Base-by-base conservation (phyloP, 2,113 vertebrate genomes). In the Cochlearius cochlearius region DNA sequence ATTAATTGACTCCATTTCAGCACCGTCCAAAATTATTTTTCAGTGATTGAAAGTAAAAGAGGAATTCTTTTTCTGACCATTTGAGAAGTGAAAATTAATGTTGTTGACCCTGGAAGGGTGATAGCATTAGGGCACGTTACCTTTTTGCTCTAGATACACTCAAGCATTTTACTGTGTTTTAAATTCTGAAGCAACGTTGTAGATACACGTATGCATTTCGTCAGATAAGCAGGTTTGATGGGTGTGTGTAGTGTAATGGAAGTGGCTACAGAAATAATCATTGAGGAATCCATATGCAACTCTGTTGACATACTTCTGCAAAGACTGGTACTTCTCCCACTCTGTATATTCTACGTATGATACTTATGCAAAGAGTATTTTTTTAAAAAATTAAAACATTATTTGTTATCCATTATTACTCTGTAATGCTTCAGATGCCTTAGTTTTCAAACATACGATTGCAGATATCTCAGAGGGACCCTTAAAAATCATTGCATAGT, bases 1-100 rank as follows among this genome's bases (percentile, higher is more conserved):
- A 91, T 90, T 86, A 82, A 94, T 84, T 72, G 39, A 59, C 60
- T 93, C 63, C 43, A 29, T 90, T 93, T 95, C 75, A 74, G 11
- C 66, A 38, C 13, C 90, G 58, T 69, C 76, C 58, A 94, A 68
- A 87, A 68, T 41, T 73, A 77, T 21, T 86, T 34, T 91, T 95
- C 78, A 60, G 43, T 82, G 69, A 66, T 47, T 78, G 72, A 94
- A 96, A 92, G 60, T 58, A 91, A 64, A 84, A 89, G 30, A 63
- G 25, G 13, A 90, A 58, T 74, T 58, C 15, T 93, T 91, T 89
- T 89, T 52, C 60, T 86, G 56, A 60, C 39, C 36, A 32, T 92
- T 74, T 75, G n/a, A 93, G 85, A 81, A 76, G n/a, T 68, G 39
- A 89, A 90, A 97, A 89, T 91, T 81, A 88, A 76, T 2, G 7